Percentiles rank a stretch among this genome's conserved stretches.
Evolutionary conservation across 2,113 vertebrate species (phyloP).

Genomic region (Dicrurus megarhynchus): DNA sequence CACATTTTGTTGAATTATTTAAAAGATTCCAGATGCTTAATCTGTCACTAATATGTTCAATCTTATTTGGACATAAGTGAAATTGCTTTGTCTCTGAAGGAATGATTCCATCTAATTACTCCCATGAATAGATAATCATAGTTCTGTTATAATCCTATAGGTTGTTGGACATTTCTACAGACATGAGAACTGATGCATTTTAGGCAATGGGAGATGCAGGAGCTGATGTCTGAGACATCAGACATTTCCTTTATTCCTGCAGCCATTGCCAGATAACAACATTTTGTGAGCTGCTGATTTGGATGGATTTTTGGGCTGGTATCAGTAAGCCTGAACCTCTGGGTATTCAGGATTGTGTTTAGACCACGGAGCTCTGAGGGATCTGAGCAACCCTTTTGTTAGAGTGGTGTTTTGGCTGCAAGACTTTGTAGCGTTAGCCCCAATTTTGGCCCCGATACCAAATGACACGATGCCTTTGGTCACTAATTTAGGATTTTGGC

Average conservation of each 20-base stretch:
- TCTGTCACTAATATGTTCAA: slow-evolving; percentile 42
- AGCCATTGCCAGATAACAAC: background rate
- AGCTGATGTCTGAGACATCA: background rate
- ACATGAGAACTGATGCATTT: background rate
- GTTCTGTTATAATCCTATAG: background rate
- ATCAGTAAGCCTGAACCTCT: background rate
- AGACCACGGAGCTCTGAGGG: background rate
- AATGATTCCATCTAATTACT: background rate
- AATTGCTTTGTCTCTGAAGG: slow-evolving; percentile 12
- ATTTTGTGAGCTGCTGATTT: background rate
- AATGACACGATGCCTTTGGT: background rate
- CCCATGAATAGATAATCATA: background rate
- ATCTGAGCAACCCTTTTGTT: background rate
- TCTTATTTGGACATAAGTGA: background rate
- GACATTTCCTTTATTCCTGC: background rate
- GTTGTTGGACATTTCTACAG: background rate
- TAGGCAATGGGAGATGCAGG: background rate
- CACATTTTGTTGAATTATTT: slow-evolving; percentile 25
- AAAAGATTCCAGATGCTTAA: slow-evolving; percentile 53
- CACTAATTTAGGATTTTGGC: background rate
- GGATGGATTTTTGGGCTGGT: background rate
- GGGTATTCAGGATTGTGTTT: background rate
- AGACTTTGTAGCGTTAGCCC: background rate
- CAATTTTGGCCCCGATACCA: background rate
- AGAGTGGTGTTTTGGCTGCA: background rate